Conservation (phyloP, 2,113 vertebrate genomes). For the Ascaphus truei region DNA sequence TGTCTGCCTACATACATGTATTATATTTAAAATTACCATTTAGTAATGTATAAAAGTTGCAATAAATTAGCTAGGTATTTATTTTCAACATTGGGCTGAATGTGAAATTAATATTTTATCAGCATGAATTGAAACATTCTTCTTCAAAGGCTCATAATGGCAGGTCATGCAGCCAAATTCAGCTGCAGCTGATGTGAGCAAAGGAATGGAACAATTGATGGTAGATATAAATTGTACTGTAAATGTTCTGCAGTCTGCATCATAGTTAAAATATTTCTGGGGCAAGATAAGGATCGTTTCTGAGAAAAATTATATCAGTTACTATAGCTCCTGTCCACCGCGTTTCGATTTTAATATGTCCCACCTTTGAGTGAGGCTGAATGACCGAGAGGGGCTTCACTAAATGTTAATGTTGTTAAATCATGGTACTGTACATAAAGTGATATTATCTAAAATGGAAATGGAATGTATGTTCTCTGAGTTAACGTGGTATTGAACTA, state of each 20-base stretch:
- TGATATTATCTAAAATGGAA: too few species aligned
- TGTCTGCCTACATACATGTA: not conserved
- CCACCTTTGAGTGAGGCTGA: not conserved
- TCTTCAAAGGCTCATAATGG: conserved; percentile 16
- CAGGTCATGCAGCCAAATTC: conserved; percentile 27
- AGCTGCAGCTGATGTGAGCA: not conserved
- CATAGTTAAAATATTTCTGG: conserved; percentile 30
- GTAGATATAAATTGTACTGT: conserved; percentile 18
- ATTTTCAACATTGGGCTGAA: conserved; percentile 11
- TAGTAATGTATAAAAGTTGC: not conserved
- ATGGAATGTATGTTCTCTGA: too few species aligned
- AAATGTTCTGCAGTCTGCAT: conserved; percentile 21
- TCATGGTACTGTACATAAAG: too few species aligned
- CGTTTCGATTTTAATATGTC: not conserved
- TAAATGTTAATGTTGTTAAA: too few species aligned
- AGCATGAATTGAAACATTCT: conserved; percentile 19
- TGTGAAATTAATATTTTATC: conserved; percentile 24
- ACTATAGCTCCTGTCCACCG: not conserved
- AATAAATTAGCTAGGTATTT: conserved; percentile 14
- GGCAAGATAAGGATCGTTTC: conserved; percentile 14
- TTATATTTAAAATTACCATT: conserved; percentile 1
- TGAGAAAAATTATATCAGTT: not conserved
- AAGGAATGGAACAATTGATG: conserved; percentile 31
- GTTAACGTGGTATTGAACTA: too few species aligned
- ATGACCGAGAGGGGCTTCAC: too few species aligned